phyloP scores from a whole-genome alignment of 2,113 vertebrate species.

The Lampris megalopsis region DNA sequence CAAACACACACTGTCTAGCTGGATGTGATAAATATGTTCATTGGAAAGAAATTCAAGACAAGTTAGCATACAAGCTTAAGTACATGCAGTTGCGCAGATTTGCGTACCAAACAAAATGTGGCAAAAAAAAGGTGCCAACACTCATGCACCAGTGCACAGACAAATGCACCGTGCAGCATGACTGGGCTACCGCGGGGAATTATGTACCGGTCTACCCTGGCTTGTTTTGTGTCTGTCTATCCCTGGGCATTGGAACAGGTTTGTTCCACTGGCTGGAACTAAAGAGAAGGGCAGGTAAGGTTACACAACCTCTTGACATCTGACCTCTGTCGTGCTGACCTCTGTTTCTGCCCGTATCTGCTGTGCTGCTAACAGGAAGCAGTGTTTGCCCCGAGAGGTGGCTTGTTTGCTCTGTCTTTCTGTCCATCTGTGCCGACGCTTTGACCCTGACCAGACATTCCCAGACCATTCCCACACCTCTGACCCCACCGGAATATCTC shows the following conservation, averaged over 20 bases:
- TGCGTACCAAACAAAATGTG: conserved; percentile 22
- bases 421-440: conserved; percentile 55
- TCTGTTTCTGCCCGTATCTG: conserved; percentile 59
- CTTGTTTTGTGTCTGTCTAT: conserved; percentile 42
- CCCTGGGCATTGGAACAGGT: conserved; percentile 64
- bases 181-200: neutral
- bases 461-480: conserved; percentile 65
- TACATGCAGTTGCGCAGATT: conserved; percentile 40
- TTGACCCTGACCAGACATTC: conserved; percentile 70
- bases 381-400: conserved; percentile 64
- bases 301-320: conserved; percentile 53
- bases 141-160: conserved; percentile 39
- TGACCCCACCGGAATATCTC: conserved; percentile 51
- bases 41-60: conserved; percentile 7
- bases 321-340: conserved; percentile 71
- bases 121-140: conserved; percentile 33
- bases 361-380: conserved; percentile 70
- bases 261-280: conserved; percentile 75
- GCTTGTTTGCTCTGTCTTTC: conserved; percentile 41
- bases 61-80: conserved; percentile 10
- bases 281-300: conserved; percentile 69
- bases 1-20: neutral
- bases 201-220: neutral
- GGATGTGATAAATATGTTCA: neutral
- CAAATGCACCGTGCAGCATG: neutral